Evolutionary conservation across 2,888 invertebrate species (phyloP), one percentile per base, ranked within the genome.

Genomic region (Cinara cedri): DNA sequence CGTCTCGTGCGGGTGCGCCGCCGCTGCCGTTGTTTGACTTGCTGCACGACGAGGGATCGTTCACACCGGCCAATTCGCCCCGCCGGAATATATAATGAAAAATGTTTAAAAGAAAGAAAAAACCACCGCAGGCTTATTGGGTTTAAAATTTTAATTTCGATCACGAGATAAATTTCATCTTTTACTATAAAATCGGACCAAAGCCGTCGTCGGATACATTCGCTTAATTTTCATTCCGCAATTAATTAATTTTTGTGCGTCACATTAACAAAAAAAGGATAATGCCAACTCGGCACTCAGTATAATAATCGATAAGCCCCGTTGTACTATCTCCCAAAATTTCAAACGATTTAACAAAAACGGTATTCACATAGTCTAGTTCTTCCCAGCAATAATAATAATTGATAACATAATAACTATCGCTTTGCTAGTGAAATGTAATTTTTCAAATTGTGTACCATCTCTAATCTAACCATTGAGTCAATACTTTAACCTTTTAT

Each of bases 21-120:
- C 81, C 60, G 63, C 81, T 49, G 63, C 57, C 66, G 60, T 54
- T 44, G 63, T 66, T 57, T 78, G 76, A 60, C 63, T 76, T 70
- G 26, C 80, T 65, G 34, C 46, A 57, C 60, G 74, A 49, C 49
- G 42, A 68, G 57, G 60, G 60, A 70, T 70, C 68, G 68, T 78
- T 78, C 68, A 68, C 78, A 70, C 78, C 13, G 51, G 70, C 60
- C 68, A 68, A 78, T 62, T 68, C 55, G 3, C 42, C 42, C 42
- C n/a, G n/a, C 63, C 51, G 42, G 63, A 42, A 74, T 24, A 60
- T 34, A 72, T 26, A 26, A 68, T 68, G 44, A 71, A 70, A 54
- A 49, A 55, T n/a, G n/a, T n/a, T 34, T 34, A 34, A 34, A 34
- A 34, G 6, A 34, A 34, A 34, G 26, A 68, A 68, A 51, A 46